Base-by-base conservation (phyloP, 2,888 invertebrate genomes). In the Rotaria magnacalcarata region DNA sequence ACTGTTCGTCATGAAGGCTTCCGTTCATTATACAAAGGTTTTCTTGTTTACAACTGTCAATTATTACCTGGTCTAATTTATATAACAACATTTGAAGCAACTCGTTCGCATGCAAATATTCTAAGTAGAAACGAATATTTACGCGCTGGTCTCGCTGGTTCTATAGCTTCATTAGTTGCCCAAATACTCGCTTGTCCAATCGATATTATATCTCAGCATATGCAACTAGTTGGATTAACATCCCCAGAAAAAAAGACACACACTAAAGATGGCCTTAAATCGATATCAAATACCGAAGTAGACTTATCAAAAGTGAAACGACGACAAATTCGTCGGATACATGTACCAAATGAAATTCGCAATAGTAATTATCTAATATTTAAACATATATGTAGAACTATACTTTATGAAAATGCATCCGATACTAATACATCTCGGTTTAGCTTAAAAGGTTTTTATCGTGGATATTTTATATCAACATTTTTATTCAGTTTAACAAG, bases 171-270 rank as follows among this genome's bases (percentile, higher is more conserved):
- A 0, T 91, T 96, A 84, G 95, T 96, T 34, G 95, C 96, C 0
- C 97, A 98, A 92, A 96, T 96, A 0, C 95, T 97, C 86, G 95
- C 97, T 87, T 97, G 97, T 86, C 98, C 98, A 8, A 95, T 97
- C 90, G 98, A 98, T 91, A 95, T 98, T 84, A 93, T 98, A 86
- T 96, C 96, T 88, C 98, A 98, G 89, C 97, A 98, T 90, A 93
- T 97, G 86, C 97, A 97, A 96, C 94, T 98, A 89, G 92, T 96
- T 11, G 96, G 96, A 1, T 89, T 89, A 58, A 86, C 75, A 41
- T 24, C 47, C n/a, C 47, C 80, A n/a, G 21, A 0, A 41, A 43
- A 47, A 80, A 43, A 47, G n/a, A 0, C 5, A 2, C 3, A 4
- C n/a, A 10, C 24, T 24, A 41, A 75, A 34, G 67, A 67, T 34